These are phyloP conservation scores for Euleptes europaea DNA, from an alignment of 2,113 vertebrate genomes.

Conservation along the genomic window DNA sequence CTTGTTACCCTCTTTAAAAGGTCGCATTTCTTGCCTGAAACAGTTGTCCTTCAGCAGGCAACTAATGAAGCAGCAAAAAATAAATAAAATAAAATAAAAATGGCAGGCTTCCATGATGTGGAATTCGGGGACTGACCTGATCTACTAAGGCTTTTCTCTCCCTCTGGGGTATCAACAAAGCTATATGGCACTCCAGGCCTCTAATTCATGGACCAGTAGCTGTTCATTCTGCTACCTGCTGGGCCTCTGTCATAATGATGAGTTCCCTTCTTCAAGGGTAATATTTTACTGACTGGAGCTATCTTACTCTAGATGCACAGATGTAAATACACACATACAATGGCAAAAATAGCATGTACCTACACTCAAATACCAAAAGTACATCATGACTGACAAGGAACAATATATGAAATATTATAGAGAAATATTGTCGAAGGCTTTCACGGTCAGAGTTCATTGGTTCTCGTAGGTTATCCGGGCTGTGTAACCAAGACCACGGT, in stretches of 20 bases:
- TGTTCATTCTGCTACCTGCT: slow-evolving; percentile 62
- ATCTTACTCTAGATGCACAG: slow-evolving; percentile 34
- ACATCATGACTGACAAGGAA: slow-evolving; percentile 35
- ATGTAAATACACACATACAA: not conserved
- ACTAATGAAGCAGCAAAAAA: slow-evolving; percentile 34
- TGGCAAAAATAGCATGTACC: slow-evolving; percentile 32
- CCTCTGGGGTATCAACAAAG: slow-evolving; percentile 1
- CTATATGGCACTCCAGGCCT: slow-evolving; percentile 38
- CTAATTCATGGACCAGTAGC: slow-evolving; percentile 62
- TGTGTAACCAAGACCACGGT: no score
- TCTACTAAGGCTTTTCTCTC: slow-evolving; percentile 45
- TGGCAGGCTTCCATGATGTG: slow-evolving; percentile 10
- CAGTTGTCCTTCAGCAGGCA: slow-evolving; percentile 10
- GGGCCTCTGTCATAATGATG: slow-evolving; percentile 57
- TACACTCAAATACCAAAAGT: slow-evolving; percentile 30
- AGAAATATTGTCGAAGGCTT: no score
- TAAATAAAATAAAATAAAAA: not conserved
- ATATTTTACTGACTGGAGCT: slow-evolving; percentile 48
- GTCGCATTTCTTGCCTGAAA: not conserved
- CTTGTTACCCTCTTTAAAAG: not conserved
- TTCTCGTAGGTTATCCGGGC: no score
- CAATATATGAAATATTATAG: slow-evolving; percentile 52
- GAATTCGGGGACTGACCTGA: slow-evolving; percentile 36
- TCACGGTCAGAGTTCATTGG: no score
- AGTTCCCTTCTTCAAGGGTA: slow-evolving; percentile 54